A percentile compares a stretch with the other conserved stretches of the same genome.
Conservation (phyloP, 37 sponge, comb jelly and placozoan genomes). For the Lycopodina hypogea region DNA sequence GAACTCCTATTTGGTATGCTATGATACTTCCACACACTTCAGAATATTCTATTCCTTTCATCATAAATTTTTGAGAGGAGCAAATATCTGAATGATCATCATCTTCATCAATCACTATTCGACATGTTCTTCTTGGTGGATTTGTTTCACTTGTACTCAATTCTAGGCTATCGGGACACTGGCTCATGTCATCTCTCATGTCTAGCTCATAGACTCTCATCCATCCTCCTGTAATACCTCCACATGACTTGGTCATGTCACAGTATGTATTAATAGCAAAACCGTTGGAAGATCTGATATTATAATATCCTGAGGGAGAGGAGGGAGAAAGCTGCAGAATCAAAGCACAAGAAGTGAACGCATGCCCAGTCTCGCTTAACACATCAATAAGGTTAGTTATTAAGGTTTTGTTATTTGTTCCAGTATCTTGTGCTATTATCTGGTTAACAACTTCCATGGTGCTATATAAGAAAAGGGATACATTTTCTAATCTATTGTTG, state of each 20-base stretch:
- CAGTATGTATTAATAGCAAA: conserved; percentile 7
- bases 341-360: not conserved
- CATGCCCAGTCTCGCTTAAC: too few species aligned
- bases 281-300: conserved; percentile 9
- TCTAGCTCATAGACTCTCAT: conserved; percentile 20
- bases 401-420: too few species aligned
- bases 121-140: not conserved
- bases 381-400: too few species aligned
- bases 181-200: conserved; percentile 1
- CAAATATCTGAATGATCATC: not conserved
- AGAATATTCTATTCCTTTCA: not conserved
- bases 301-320: conserved; percentile 19
- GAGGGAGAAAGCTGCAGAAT: not conserved
- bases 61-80: not conserved
- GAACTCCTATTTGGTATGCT: conserved; percentile 17
- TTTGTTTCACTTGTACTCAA: not conserved
- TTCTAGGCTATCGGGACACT: conserved; percentile 14
- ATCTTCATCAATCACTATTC: too few species aligned
- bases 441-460: too few species aligned
- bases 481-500: too few species aligned
- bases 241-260: conserved; percentile 22
- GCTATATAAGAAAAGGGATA: too few species aligned
- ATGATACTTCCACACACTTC: conserved; percentile 34
- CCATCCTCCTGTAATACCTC: conserved; percentile 18
- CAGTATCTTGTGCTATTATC: too few species aligned